Conservation (phyloP, 2,113 vertebrate species). For the Oenanthe melanoleuca region DNA sequence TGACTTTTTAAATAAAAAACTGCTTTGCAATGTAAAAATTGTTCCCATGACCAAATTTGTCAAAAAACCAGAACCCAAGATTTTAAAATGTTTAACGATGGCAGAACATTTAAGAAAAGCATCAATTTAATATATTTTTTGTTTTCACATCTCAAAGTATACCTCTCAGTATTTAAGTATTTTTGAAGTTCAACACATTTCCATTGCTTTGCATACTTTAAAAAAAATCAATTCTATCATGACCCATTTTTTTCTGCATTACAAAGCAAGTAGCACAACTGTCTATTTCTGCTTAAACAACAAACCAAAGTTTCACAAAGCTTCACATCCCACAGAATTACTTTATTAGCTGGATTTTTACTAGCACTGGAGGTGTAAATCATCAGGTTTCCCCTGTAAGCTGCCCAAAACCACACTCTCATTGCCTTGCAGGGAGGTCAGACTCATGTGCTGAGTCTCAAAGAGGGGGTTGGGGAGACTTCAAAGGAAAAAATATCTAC, state of each 20-base stretch:
- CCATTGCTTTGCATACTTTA: neutral
- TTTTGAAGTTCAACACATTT: neutral
- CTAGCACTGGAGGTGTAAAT: neutral
- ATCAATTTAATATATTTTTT: neutral
- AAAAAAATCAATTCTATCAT: neutral
- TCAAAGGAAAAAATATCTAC: neutral
- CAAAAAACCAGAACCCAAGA: neutral
- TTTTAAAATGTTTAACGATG: neutral
- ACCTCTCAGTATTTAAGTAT: neutral
- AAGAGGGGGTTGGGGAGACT: neutral
- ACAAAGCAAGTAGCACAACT: neutral
- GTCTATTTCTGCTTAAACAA: neutral
- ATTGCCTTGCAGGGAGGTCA: rapidly evolving
- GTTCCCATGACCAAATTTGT: neutral
- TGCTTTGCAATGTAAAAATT: neutral
- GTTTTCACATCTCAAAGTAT: neutral
- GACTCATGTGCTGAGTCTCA: neutral
- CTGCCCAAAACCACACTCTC: neutral
- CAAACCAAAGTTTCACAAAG: neutral
- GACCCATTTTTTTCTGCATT: neutral
- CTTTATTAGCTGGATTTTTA: neutral
- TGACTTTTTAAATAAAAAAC: neutral
- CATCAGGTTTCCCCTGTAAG: neutral
- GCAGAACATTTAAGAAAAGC: neutral
- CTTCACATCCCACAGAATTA: neutral